Evolutionary conservation across 2,888 invertebrate genomes (phyloP), one percentile per base, ranked within the genome.

Genomic region (Ischnus inquisitorius): DNA sequence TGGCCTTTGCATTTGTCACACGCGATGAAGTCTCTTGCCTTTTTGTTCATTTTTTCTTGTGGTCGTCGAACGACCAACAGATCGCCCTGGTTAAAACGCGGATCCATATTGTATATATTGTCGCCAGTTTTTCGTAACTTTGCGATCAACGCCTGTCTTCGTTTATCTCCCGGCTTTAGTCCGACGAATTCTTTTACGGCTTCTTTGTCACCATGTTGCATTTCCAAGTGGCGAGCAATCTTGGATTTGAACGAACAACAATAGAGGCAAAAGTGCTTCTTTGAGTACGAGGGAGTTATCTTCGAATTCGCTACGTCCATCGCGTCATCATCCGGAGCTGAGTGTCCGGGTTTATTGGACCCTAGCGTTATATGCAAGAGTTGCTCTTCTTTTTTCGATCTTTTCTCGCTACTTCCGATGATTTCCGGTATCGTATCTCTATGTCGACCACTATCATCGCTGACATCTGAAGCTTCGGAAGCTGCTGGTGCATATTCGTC

Each of bases 231-330:
- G 19, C 82, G 76, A 51, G 84, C 79, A 8, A 86, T 62, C 64
- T 86, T 86, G 3, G 71, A 25, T 51, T 84, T 79, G 5, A 82
- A 60, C 77, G 76, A 84, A 22, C 74, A 22, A 22, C 84, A 86
- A 39, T 75, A 84, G 3, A 77, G 43, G 51, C 86, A 86, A 28
- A 84, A 86, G 64, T 84, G 71, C 74, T 79, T 83, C 71, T 85
- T 83, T n/a, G 69, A 10, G 19, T 71, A 41, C 12, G 41, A 46
- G n/a, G 64, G 19, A 34, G 41, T 69, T 5, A 54, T 16, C 65
- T 65, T 43, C 10, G 65, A 79, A 51, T 4, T 16, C 16, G 57
- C 39, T 14, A 79, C 78, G 10, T 1, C 1, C 8, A 77, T 16
- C 22, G 16, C 19, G 10, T 2, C 62, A 14, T 79, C 78, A 46